A percentile compares a stretch with the other conserved stretches of the same genome.
Conservation (phyloP, 2,888 invertebrate genomes). For the Melolontha melolontha region DNA sequence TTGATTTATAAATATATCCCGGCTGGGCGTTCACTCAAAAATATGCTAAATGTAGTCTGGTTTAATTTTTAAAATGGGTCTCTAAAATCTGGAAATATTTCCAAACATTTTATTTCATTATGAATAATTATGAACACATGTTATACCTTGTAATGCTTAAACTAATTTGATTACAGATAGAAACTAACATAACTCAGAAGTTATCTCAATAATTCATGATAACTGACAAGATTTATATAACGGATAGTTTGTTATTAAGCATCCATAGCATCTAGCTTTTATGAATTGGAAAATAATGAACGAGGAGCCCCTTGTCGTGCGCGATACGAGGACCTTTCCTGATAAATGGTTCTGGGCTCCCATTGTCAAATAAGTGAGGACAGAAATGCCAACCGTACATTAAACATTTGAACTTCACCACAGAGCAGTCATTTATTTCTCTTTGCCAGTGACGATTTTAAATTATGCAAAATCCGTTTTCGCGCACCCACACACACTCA, state of each 20-base stretch:
- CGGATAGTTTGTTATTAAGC: constrained; percentile 28
- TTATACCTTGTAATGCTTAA: background rate
- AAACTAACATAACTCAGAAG: background rate
- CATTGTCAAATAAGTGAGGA: constrained; percentile 31
- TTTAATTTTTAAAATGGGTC: too few relatives aligned
- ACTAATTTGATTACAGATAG: background rate
- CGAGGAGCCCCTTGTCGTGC: constrained; percentile 25
- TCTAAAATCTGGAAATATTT: too few relatives aligned
- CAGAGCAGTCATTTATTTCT: constrained; percentile 28
- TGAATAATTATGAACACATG: too few relatives aligned
- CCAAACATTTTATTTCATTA: too few relatives aligned
- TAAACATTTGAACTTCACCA: constrained; percentile 34
- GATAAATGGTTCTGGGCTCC: constrained; percentile 27
- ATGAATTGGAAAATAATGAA: constrained; percentile 36
- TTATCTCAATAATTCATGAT: constrained; percentile 9
- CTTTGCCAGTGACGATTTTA: constrained; percentile 27
- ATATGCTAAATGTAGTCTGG: too few relatives aligned
- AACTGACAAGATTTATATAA: constrained; percentile 9
- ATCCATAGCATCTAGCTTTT: constrained; percentile 25
- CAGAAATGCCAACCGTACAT: constrained; percentile 37
- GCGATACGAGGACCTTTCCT: constrained; percentile 31
- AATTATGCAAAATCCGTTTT: constrained; percentile 21
- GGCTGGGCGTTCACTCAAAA: too few relatives aligned
- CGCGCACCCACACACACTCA: background rate
- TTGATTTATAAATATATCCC: too few relatives aligned